A percentile compares a stretch with the other conserved stretches of the same genome.
Conservation (phyloP, 2,113 vertebrate genomes). For the Pristiophorus japonicus region DNA sequence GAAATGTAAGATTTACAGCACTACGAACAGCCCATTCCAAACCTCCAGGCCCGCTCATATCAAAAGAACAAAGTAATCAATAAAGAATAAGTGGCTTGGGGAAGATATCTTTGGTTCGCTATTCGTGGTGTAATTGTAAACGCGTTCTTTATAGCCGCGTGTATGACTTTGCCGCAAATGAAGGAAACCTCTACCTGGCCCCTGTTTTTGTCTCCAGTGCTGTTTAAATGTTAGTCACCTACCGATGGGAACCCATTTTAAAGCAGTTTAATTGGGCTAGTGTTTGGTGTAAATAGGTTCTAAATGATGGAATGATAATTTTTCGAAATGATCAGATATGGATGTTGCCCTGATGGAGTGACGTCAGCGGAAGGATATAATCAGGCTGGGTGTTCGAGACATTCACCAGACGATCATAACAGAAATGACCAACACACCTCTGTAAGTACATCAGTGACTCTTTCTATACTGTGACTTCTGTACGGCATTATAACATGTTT, state of each 20-base stretch:
- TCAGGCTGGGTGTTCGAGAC: slow-evolving; percentile 65
- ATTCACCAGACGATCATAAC: neutral
- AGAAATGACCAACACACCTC: neutral
- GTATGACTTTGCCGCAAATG: neutral
- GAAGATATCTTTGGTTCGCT: neutral
- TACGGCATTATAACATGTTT: neutral
- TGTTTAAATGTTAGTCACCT: neutral
- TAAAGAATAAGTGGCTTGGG: neutral
- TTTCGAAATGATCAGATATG: slow-evolving; percentile 58
- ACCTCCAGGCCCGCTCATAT: neutral
- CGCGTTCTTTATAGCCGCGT: neutral
- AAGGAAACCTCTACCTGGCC: too few species aligned
- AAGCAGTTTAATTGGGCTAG: neutral
- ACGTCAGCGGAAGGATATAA: slow-evolving; percentile 65
- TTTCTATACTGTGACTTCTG: neutral
- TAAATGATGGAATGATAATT: neutral
- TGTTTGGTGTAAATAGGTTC: neutral
- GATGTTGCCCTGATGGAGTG: slow-evolving; percentile 79
- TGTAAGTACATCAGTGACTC: neutral
- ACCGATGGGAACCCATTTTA: neutral
- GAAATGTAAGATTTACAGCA: too few species aligned
- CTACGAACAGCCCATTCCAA: neutral
- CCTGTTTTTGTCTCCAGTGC: neutral
- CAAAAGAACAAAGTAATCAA: neutral
- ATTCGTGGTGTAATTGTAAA: neutral